Evolutionary conservation across 2,888 invertebrate species (phyloP), one percentile per base, ranked within the genome.

Genomic region (Matsumyia berberina): DNA sequence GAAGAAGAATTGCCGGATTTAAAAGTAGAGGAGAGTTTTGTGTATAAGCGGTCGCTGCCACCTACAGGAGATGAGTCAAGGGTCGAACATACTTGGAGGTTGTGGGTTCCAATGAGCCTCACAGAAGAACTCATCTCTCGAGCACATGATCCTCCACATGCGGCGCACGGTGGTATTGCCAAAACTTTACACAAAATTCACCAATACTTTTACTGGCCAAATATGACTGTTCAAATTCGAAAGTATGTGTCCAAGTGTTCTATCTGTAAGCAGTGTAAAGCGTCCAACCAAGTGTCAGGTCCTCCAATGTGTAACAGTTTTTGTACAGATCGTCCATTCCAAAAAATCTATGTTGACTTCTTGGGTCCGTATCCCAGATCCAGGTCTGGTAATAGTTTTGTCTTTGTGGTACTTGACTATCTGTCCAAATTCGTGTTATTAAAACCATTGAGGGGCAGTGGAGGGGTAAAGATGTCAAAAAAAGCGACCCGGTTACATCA

Each of bases 1-100:
- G n/a, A n/a, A n/a, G n/a, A n/a, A n/a, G n/a, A n/a, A n/a, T n/a
- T n/a, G n/a, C n/a, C n/a, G n/a, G n/a, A n/a, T n/a, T n/a, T n/a
- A n/a, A n/a, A n/a, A n/a, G n/a, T n/a, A n/a, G n/a, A n/a, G n/a
- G n/a, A n/a, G n/a, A n/a, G n/a, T n/a, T n/a, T n/a, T n/a, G n/a
- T n/a, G n/a, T n/a, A n/a, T 1, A 62, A 73, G 19, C 17, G 82
- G 3, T 86, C 82, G 53, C 76, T 37, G 81, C 89, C 58, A n/a
- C n/a, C n/a, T n/a, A n/a, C 24, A 4, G 24, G 1, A 1, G 24
- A 24, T 24, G 24, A 24, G 24, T 33, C 53, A 3, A 7, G 12
- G 9, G 9, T 8, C 0, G 67, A 67, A 31, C 67, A 57, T 1
- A 29, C 15, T 8, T 73, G 53, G 74, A 29, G 57, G 31, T 29